phyloP scores from a whole-genome alignment of 2,113 vertebrate genomes.

The zebrafish (Danio rerio) region DNA sequence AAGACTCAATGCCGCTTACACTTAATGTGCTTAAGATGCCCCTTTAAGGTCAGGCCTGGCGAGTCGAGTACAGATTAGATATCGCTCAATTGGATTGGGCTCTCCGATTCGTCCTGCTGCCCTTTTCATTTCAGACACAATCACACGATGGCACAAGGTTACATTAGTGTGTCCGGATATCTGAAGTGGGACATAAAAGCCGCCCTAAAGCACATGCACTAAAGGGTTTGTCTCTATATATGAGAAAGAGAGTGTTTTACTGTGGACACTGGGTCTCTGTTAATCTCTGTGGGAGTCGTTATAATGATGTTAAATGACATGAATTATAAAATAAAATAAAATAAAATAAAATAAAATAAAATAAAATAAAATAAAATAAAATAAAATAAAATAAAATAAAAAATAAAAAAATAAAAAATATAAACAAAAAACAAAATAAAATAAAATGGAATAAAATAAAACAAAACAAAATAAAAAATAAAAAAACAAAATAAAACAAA shows the following conservation, averaged over 20 bases:
- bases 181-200: constrained; percentile 21
- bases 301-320: constrained; percentile 26
- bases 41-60: constrained; percentile 30
- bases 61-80: constrained; percentile 17
- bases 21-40: constrained; percentile 32
- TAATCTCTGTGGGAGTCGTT: constrained; percentile 33
- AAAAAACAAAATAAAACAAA: too few species aligned
- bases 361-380: too few species aligned
- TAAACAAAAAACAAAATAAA: too few species aligned
- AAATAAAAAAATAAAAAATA: too few species aligned
- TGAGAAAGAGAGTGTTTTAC: neutral
- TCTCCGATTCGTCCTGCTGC: constrained; percentile 31
- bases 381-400: too few species aligned
- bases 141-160: constrained; percentile 20
- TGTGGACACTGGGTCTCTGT: constrained; percentile 15
- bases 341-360: too few species aligned
- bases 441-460: too few species aligned
- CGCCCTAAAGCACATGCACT: neutral
- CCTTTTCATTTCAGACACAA: constrained; percentile 34
- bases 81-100: constrained; percentile 30
- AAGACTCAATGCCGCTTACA: constrained; percentile 22
- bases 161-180: constrained; percentile 11
- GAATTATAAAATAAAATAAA: neutral
- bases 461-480: too few species aligned
- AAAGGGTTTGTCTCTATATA: neutral